These are phyloP conservation scores for Euplexia lucipara DNA, from an alignment of 2,888 invertebrate genomes.

Conservation along the genomic window DNA sequence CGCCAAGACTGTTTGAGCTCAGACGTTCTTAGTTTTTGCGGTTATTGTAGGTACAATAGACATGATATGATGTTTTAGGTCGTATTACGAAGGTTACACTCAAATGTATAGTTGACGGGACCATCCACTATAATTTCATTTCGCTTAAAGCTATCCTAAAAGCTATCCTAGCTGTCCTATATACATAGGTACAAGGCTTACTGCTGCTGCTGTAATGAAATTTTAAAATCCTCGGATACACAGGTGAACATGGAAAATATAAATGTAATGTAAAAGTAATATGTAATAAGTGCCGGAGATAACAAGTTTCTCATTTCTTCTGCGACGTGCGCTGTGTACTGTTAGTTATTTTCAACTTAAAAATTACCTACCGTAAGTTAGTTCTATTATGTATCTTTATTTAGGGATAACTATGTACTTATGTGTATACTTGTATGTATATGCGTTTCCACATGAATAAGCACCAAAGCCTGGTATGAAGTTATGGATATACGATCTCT, in stretches of 20 bases:
- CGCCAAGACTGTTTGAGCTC: not conserved
- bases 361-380: not conserved
- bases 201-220: slow-evolving; percentile 44
- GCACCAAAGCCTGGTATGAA: no score
- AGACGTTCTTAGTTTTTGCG: slow-evolving; percentile 1
- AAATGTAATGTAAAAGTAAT: slow-evolving; percentile 48
- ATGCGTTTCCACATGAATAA: no score
- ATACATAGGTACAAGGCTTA: slow-evolving; percentile 25
- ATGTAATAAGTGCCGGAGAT: slow-evolving; percentile 47
- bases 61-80: not conserved
- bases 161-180: slow-evolving; percentile 27
- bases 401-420: no score
- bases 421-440: no score
- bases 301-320: slow-evolving; percentile 41
- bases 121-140: slow-evolving; percentile 45
- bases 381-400: not conserved
- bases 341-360: slow-evolving; percentile 22
- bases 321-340: slow-evolving; percentile 10
- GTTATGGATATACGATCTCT: no score
- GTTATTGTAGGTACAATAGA: not conserved
- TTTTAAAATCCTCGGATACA: slow-evolving; percentile 45
- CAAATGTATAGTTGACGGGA: slow-evolving; percentile 2
- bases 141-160: slow-evolving; percentile 39
- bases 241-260: slow-evolving; percentile 45
- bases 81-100: not conserved